Conservation (phyloP, 2,888 invertebrate genomes). For the Parnassius mnemosyne region DNA sequence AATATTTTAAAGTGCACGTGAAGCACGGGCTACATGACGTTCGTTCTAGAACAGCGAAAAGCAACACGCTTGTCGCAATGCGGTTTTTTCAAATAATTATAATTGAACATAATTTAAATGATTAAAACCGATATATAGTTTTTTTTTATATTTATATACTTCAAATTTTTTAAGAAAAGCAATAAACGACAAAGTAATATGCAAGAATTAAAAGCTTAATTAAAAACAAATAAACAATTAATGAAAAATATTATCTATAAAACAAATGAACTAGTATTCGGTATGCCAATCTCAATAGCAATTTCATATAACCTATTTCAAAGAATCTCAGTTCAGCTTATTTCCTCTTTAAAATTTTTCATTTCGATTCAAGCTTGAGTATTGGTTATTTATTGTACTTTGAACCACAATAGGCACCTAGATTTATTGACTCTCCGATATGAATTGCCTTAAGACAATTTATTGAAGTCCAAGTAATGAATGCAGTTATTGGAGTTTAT, state of each 20-base stretch:
- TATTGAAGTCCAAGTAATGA: conserved; percentile 21
- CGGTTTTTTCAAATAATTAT: conserved; percentile 25
- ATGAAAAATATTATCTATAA: too few relatives aligned
- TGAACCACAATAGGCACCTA: conserved; percentile 33
- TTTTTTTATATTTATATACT: too few relatives aligned
- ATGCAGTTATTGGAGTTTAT: conserved; percentile 5
- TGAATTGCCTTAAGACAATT: conserved; percentile 23
- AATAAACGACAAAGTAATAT: too few relatives aligned
- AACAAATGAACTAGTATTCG: conserved; percentile 19
- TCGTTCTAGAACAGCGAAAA: conserved; percentile 7
- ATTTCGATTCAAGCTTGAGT: conserved; percentile 25
- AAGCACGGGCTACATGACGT: conserved; percentile 6
- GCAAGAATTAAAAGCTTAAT: too few relatives aligned
- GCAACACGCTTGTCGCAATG: conserved; percentile 23
- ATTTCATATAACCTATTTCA: conserved; percentile 25
- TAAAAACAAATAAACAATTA: too few relatives aligned
- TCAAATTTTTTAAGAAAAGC: too few relatives aligned
- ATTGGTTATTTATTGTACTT: conserved; percentile 34
- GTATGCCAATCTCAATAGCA: conserved; percentile 33
- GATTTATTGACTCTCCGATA: conserved; percentile 30
- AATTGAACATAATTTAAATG: too few relatives aligned
- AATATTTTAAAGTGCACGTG: conserved; percentile 13
- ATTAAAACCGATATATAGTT: too few relatives aligned
- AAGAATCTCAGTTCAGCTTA: conserved; percentile 9
- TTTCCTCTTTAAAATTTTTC: conserved; percentile 30